Base-by-base conservation (phyloP, 2,888 invertebrate species). In the Amphipoea oculea region DNA sequence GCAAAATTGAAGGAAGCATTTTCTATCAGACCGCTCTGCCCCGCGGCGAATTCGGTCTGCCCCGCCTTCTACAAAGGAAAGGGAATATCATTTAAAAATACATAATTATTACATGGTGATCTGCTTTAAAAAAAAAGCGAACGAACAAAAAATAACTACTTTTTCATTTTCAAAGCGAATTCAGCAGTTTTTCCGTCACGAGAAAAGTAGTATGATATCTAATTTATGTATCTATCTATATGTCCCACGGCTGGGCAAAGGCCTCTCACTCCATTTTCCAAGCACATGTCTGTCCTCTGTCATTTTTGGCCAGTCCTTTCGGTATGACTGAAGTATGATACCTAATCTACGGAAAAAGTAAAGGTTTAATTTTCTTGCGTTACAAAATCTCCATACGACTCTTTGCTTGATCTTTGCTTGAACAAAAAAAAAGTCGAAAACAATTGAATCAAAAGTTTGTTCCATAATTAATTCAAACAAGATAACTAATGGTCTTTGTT, bases 401-500 rank as follows among this genome's bases (percentile, higher is more conserved):
- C 11, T 40, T 3, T 11, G 5, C 65, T 23, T 23, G 65, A 23
- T 23, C 23, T 17, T 6, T 29, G 14, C 17, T 66, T 12, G 65
- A 65, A 40, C 17, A 40, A 11, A 40, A 40, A 40, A 2, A 20
- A 75, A 40, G 2, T 14, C 4, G 4, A 78, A 54, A 79, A 70
- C 65, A 81, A 69, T 60, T 42, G 63, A 36, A 60, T 63, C 36
- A 72, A 60, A 81, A 73, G 2, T n/a, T 51, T 40, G n/a, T 29
- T 45, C 36, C 20, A 48, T 82, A 60, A 82, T 77, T 65, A 73
- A 79, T 86, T 83, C 12, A 65, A 86, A 73, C 65, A 75, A 68
- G 29, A 69, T 86, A 79, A 86, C 86, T 78, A 79, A 88, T 89
- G 73, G 45, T 68, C 67, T 66, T 62, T 57, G 63, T 81, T 76